A percentile compares a stretch with the other conserved stretches of the same genome.
These are phyloP conservation scores for Holacanthus passer DNA, from an alignment of 2,113 vertebrate genomes.

Conservation along the genomic window DNA sequence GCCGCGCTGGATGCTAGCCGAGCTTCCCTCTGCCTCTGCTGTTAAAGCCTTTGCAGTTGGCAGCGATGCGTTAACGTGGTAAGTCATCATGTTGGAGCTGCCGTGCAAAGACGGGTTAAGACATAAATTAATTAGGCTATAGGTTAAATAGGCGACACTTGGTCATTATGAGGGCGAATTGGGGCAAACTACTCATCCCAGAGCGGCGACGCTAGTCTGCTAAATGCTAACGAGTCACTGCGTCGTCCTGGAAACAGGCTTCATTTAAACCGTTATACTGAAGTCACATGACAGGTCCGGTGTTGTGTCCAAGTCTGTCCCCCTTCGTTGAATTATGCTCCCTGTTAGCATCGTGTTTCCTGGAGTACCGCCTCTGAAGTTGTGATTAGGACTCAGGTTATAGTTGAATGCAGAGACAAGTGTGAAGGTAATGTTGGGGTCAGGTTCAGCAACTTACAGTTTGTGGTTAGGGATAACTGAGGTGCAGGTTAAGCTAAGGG, in stretches of 20 bases:
- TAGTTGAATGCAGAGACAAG: too few species aligned
- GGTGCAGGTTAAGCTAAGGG: too few species aligned
- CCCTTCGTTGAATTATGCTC: too few species aligned
- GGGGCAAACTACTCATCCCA: background rate
- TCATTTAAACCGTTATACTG: background rate
- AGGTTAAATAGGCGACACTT: fast-evolving
- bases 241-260: slow-evolving; percentile 68
- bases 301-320: too few species aligned
- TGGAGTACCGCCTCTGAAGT: too few species aligned
- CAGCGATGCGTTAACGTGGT: slow-evolving; percentile 42
- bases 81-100: slow-evolving; percentile 57
- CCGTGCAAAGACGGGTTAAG: background rate
- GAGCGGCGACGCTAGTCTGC: slow-evolving; percentile 31
- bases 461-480: too few species aligned
- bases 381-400: too few species aligned
- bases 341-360: too few species aligned
- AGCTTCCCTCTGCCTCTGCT: slow-evolving; percentile 19
- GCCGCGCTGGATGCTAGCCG: slow-evolving; percentile 44
- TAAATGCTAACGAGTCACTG: slow-evolving; percentile 26
- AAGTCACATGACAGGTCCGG: too few species aligned
- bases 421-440: too few species aligned
- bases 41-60: slow-evolving; percentile 25
- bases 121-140: background rate
- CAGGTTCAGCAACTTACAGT: too few species aligned
- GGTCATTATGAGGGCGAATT: background rate